phyloP scores from a whole-genome alignment of 2,888 invertebrate species.

The Eledone cirrhosa region DNA sequence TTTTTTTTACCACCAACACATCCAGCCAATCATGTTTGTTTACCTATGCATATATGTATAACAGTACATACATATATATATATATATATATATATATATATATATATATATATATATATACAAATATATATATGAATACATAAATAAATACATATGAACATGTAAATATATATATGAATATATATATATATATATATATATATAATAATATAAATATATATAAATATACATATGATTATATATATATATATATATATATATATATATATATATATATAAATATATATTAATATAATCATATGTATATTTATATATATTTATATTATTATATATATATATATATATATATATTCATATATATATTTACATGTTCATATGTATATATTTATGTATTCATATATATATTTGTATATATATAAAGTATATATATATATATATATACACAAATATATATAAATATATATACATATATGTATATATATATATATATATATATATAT shows the following conservation, averaged over 20 bases:
- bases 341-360: neutral
- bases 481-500: slow-evolving; percentile 10
- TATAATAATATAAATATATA: neutral
- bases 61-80: neutral
- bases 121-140: neutral
- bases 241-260: neutral
- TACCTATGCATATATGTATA: neutral
- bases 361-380: neutral
- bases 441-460: neutral
- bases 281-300: neutral
- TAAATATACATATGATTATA: neutral
- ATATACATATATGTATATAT: neutral
- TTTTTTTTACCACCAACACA: no score
- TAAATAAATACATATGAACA: neutral
- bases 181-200: slow-evolving; percentile 10
- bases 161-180: neutral
- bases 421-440: neutral
- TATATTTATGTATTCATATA: neutral
- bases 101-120: neutral
- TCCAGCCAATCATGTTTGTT: neutral
- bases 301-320: neutral
- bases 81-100: slow-evolving; percentile 3
- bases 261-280: neutral
- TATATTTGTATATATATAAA: neutral
- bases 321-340: neutral